phyloP scores from a whole-genome alignment of 2,797 vertebrate genomes.

The Botia kubotai region DNA sequence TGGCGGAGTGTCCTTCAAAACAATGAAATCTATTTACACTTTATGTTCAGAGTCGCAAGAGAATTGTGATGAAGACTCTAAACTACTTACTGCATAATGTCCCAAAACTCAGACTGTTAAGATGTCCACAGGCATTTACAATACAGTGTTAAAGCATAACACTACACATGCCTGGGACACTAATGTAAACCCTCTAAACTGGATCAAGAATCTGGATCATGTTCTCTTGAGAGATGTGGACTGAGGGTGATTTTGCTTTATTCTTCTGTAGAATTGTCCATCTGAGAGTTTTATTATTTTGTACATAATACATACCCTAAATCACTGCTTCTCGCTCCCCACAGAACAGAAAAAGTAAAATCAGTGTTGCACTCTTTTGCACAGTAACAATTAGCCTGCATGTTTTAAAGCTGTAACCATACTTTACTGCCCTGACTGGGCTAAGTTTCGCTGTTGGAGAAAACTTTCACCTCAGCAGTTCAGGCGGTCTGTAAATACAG shows the following conservation, averaged over 20 bases:
- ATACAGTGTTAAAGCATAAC: slow-evolving; percentile 64
- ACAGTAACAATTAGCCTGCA: slow-evolving; percentile 74
- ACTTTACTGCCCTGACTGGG: slow-evolving; percentile 60
- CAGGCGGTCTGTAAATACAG: slow-evolving; percentile 66
- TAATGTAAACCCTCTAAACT: slow-evolving; percentile 50
- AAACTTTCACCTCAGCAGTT: slow-evolving; percentile 65
- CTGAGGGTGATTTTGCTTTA: slow-evolving; percentile 9
- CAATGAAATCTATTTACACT: slow-evolving; percentile 50
- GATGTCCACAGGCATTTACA: slow-evolving; percentile 56
- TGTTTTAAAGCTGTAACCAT: slow-evolving; percentile 65
- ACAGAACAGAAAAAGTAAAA: slow-evolving; percentile 53
- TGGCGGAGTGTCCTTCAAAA: slow-evolving; percentile 37
- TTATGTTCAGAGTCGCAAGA: slow-evolving; percentile 37
- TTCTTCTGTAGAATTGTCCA: slow-evolving; percentile 66
- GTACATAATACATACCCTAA: slow-evolving; percentile 77
- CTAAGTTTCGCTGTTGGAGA: slow-evolving; percentile 66
- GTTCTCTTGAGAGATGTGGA: slow-evolving; percentile 21
- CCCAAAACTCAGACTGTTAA: slow-evolving; percentile 68
- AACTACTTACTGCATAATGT: slow-evolving; percentile 75
- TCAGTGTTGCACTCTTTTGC: slow-evolving; percentile 68
- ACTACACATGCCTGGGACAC: slow-evolving; percentile 38
- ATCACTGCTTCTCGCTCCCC: slow-evolving; percentile 65
- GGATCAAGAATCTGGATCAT: slow-evolving; percentile 20
- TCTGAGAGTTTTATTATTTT: slow-evolving; percentile 63
- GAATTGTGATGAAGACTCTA: slow-evolving; percentile 40